Conservation (phyloP, 2,113 vertebrate species). For the Ammospiza caudacuta region DNA sequence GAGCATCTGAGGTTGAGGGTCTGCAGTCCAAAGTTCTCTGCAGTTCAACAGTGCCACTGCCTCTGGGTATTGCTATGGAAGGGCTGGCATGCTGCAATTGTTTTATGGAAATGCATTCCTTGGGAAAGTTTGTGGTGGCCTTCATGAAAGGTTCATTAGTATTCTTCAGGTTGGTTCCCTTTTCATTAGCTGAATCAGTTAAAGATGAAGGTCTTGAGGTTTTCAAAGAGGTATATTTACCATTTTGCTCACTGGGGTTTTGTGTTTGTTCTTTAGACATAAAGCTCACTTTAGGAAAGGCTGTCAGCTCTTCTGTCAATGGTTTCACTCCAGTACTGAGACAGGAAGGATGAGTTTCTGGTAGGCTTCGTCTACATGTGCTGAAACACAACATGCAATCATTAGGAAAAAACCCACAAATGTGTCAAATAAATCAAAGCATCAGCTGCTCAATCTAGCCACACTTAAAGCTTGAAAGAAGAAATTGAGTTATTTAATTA, state of each 20-base stretch:
- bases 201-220: conserved; percentile 17
- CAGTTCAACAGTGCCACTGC: conserved; percentile 31
- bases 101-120: conserved; percentile 46
- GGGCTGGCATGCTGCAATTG: conserved; percentile 28
- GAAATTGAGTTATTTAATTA: not conserved
- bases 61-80: conserved; percentile 38
- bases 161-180: conserved; percentile 50
- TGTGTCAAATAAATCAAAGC: not conserved
- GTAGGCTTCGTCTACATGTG: conserved; percentile 71
- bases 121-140: conserved; percentile 43
- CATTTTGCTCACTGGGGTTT: conserved; percentile 48
- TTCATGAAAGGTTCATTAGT: conserved; percentile 38
- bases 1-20: conserved; percentile 67
- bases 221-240: conserved; percentile 47
- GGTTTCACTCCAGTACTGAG: conserved; percentile 65
- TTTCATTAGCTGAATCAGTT: conserved; percentile 2
- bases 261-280: conserved; percentile 58
- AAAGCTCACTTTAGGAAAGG: conserved; percentile 53
- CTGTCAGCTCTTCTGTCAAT: conserved; percentile 36
- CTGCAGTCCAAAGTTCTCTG: conserved; percentile 69
- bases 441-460: not conserved
- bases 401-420: not conserved
- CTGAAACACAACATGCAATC: conserved; percentile 51
- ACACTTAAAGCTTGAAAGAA: not conserved
- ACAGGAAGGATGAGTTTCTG: conserved; percentile 72